These are phyloP conservation scores for Prochilodus magdalenae DNA, from an alignment of 2,113 vertebrate genomes.

Conservation along the genomic window DNA sequence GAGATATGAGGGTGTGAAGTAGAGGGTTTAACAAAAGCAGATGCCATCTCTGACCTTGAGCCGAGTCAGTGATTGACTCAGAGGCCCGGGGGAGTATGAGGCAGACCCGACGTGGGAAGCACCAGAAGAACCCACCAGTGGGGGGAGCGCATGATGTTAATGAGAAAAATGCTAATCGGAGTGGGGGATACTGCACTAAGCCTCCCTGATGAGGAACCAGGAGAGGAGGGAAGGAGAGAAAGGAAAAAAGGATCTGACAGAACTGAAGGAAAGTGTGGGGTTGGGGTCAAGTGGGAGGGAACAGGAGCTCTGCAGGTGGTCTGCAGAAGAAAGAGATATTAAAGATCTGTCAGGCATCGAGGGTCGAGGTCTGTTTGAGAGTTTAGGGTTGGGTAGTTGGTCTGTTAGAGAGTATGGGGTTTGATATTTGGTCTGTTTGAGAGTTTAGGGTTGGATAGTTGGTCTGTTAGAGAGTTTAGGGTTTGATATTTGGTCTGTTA, in stretches of 20 bases:
- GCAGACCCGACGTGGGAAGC: slow-evolving; percentile 26
- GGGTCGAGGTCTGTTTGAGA: too few relatives aligned
- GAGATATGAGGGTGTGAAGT: slow-evolving; percentile 26
- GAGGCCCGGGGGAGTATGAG: not conserved
- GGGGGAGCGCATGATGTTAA: slow-evolving; percentile 67
- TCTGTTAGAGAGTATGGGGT: not conserved
- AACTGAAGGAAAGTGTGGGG: not conserved
- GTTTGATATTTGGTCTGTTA: not conserved
- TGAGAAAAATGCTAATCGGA: slow-evolving; percentile 79
- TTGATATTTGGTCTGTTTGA: not conserved
- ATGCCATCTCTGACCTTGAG: slow-evolving; percentile 34
- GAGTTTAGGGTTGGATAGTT: not conserved
- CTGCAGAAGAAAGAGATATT: not conserved
- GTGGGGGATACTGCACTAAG: slow-evolving; percentile 68
- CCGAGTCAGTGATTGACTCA: slow-evolving; percentile 31
- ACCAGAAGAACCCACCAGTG: slow-evolving; percentile 38
- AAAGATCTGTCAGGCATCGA: too few relatives aligned
- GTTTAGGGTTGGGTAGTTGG: too few relatives aligned
- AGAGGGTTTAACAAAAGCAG: slow-evolving; percentile 21
- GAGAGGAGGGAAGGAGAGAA: slow-evolving; percentile 49
- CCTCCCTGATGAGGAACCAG: slow-evolving; percentile 73
- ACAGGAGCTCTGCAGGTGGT: not conserved
- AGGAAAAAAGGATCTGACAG: slow-evolving; percentile 7
- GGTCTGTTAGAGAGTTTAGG: not conserved
- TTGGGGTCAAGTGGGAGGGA: not conserved